These are phyloP conservation scores for Actinopyga echinites DNA, from an alignment of 53 echinoderm and acorn worm species.

Conservation along the genomic window DNA sequence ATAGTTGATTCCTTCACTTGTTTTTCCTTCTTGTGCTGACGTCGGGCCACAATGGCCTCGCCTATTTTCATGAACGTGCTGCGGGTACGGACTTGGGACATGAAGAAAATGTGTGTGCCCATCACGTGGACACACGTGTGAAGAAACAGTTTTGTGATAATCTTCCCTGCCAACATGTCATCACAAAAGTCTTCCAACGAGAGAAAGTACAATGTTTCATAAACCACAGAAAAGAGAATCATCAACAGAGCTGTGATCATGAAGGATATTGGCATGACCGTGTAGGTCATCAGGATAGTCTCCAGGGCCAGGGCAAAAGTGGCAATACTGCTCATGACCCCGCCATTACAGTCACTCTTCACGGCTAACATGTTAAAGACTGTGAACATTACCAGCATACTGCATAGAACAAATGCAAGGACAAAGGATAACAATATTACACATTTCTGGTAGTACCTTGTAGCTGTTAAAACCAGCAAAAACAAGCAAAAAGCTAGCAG, in stretches of 20 bases:
- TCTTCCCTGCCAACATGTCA: constrained; percentile 50
- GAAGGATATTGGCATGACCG: constrained; percentile 89
- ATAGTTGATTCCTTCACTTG: constrained; percentile 91
- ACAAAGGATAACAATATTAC: constrained; percentile 65
- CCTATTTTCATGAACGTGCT: constrained; percentile 99
- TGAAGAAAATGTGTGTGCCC: constrained; percentile 97
- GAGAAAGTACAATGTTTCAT: constrained; percentile 86
- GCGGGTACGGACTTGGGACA: constrained; percentile 90
- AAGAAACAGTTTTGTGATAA: constrained; percentile 87
- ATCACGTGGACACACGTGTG: constrained; percentile 96
- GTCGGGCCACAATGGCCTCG: constrained; percentile 78
- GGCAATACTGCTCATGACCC: constrained; percentile 82
- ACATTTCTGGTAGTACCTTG: constrained; percentile 68
- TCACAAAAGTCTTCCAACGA: constrained; percentile 16
- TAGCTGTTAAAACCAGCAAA: constrained; percentile 67
- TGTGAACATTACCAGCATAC: constrained; percentile 74
- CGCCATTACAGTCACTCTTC: constrained; percentile 5
- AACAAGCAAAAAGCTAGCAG: constrained; percentile 69
- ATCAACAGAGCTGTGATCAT: constrained; percentile 68
- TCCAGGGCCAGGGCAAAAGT: constrained; percentile 91
- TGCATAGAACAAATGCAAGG: constrained; percentile 69
- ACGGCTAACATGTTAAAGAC: constrained; percentile 37
- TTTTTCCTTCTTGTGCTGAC: constrained; percentile 83
- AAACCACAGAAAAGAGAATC: constrained; percentile 75
- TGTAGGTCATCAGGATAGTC: constrained; percentile 95